A percentile compares a stretch with the other conserved stretches of the same genome.
phyloP scores from a whole-genome alignment of 2,113 vertebrate genomes.

The Mustelus asterias region DNA sequence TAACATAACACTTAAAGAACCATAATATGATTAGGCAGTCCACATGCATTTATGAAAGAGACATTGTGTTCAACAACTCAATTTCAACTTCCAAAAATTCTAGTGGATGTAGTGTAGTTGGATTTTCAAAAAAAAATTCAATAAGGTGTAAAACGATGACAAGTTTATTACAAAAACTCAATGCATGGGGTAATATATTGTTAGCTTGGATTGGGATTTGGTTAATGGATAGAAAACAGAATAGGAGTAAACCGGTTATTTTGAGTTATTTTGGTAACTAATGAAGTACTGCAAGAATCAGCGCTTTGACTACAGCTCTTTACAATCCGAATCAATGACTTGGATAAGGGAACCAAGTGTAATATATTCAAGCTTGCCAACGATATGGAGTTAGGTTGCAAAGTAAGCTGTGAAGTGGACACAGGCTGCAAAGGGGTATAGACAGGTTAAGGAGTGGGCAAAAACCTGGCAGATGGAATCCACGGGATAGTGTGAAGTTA shows the following conservation, averaged over 20 bases:
- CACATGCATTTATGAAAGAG: background rate
- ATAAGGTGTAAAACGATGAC: background rate
- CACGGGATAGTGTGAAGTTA: no score
- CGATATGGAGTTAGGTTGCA: no score
- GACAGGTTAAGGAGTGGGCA: no score
- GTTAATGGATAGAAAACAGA: background rate
- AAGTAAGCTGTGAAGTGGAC: no score
- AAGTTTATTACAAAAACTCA: background rate
- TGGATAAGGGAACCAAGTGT: no score
- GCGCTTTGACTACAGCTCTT: background rate
- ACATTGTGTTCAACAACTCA: background rate
- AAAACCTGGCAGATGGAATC: no score
- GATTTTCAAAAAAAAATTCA: background rate
- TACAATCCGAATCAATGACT: no score
- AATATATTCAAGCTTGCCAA: no score
- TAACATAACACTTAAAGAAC: background rate
- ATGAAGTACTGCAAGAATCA: background rate
- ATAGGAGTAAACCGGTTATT: background rate
- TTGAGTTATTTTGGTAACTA: background rate
- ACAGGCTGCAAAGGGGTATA: no score
- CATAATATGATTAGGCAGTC: background rate
- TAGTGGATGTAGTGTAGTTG: background rate
- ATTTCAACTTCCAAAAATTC: no score
- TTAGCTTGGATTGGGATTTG: background rate
- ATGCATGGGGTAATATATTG: background rate